Conservation (phyloP, 2,888 invertebrate species). For the Copidosoma aretas region DNA sequence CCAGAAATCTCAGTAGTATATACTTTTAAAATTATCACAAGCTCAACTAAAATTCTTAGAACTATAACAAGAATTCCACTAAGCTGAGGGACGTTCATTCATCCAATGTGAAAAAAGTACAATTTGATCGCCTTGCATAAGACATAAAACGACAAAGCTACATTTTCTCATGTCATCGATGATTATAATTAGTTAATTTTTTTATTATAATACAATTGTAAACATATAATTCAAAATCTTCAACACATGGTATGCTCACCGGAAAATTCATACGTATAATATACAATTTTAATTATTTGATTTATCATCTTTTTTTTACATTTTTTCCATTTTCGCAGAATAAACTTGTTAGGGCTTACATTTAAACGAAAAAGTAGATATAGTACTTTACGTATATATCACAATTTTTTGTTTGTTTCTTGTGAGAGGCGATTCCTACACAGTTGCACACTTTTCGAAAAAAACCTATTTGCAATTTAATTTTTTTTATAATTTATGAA, state of each 20-base stretch:
- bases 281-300: constrained; percentile 25
- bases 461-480: constrained; percentile 27
- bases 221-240: constrained; percentile 2
- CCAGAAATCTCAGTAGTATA: constrained; percentile 12
- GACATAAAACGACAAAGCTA: no score
- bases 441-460: constrained; percentile 19
- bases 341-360: constrained; percentile 27
- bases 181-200: no score
- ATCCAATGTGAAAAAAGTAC: constrained; percentile 5
- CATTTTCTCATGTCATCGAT: no score
- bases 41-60: constrained; percentile 3
- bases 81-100: constrained; percentile 9
- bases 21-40: constrained; percentile 4
- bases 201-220: neutral
- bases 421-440: constrained; percentile 19
- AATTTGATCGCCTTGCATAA: neutral
- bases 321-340: constrained; percentile 19
- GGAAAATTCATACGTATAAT: constrained; percentile 16
- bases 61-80: constrained; percentile 17
- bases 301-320: constrained; percentile 17
- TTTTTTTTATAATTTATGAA: constrained; percentile 30
- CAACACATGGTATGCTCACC: constrained; percentile 1
- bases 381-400: constrained; percentile 33
- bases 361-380: constrained; percentile 28
- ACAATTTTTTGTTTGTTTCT: constrained; percentile 35